Percentiles rank a stretch among this genome's conserved stretches.
These are phyloP conservation scores for Scomberomorus guttatus DNA, from an alignment of 2,797 vertebrate genomes.

Conservation along the genomic window DNA sequence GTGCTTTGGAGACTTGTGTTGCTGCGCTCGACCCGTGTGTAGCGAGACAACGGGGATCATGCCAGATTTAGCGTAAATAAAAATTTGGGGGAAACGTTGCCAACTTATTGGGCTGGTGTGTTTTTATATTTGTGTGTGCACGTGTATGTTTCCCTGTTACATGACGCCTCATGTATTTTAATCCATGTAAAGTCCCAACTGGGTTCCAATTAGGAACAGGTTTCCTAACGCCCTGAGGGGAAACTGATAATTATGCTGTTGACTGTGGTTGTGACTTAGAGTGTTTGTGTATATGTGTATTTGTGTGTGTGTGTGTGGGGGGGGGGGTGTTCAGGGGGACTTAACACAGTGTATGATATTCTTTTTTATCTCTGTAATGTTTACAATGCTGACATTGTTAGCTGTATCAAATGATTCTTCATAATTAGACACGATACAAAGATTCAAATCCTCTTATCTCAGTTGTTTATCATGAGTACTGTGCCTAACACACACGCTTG, in stretches of 20 bases:
- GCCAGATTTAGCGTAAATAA: constrained; percentile 83
- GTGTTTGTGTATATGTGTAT: constrained; percentile 63
- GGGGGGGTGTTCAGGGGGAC: constrained; percentile 49
- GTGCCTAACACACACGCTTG: constrained; percentile 25
- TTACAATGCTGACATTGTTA: constrained; percentile 72
- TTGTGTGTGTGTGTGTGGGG: constrained; percentile 51
- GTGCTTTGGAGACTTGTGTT: constrained; percentile 78
- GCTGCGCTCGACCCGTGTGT: constrained; percentile 76
- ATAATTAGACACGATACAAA: constrained; percentile 75
- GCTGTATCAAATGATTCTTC: constrained; percentile 74
- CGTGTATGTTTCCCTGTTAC: constrained; percentile 71
- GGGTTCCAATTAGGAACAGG: constrained; percentile 89
- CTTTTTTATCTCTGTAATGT: constrained; percentile 76
- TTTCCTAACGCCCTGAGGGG: constrained; percentile 83
- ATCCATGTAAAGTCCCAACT: constrained; percentile 85
- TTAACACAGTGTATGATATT: constrained; percentile 70
- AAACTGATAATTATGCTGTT: constrained; percentile 88
- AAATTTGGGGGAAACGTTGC: constrained; percentile 66
- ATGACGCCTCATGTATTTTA: constrained; percentile 86
- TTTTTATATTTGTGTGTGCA: constrained; percentile 48
- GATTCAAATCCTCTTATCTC: constrained; percentile 73
- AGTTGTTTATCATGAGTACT: constrained; percentile 65
- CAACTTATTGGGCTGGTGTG: constrained; percentile 62
- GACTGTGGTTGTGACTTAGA: constrained; percentile 80
- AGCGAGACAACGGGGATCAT: constrained; percentile 79